Evolutionary conservation across 2,888 invertebrate genomes (phyloP).

Genomic region (Macrophya alboannulata): DNA sequence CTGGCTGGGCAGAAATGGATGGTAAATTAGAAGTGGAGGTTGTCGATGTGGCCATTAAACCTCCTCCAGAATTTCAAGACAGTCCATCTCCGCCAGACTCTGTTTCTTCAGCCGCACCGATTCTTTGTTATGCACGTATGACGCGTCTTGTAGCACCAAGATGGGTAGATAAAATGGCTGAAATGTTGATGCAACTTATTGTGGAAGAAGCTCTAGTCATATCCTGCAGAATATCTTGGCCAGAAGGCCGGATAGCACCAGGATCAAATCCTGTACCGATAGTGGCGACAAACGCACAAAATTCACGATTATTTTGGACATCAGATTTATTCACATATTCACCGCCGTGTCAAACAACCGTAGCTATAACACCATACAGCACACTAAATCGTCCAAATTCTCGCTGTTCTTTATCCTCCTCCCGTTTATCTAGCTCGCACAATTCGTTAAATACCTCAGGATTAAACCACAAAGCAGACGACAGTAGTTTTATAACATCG

Average conservation of each 20-base stretch:
- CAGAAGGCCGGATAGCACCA: constrained; percentile 75
- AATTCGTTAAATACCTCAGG: constrained; percentile 84
- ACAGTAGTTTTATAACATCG: constrained; percentile 93
- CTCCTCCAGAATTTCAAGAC: constrained; percentile 93
- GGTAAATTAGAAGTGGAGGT: constrained; percentile 82
- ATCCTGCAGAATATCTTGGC: constrained; percentile 79
- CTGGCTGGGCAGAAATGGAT: constrained; percentile 81
- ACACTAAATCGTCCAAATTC: constrained; percentile 86
- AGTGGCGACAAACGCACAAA: constrained; percentile 65
- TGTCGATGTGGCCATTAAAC: constrained; percentile 86
- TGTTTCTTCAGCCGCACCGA: constrained; percentile 74
- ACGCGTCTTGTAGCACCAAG: constrained; percentile 66
- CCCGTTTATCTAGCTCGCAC: constrained; percentile 92
- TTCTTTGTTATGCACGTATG: constrained; percentile 64
- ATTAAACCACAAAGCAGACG: constrained; percentile 89
- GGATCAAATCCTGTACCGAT: constrained; percentile 66
- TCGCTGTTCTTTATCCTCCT: constrained; percentile 88
- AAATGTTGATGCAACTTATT: constrained; percentile 80
- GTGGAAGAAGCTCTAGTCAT: constrained; percentile 81
- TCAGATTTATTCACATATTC: constrained; percentile 83
- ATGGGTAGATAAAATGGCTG: constrained; percentile 80
- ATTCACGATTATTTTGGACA: constrained; percentile 80
- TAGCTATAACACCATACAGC: constrained; percentile 77
- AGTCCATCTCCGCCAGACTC: constrained; percentile 80
- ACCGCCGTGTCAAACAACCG: constrained; percentile 73